Percentiles rank a stretch among this genome's conserved stretches.
Conservation (phyloP, 2,113 vertebrate genomes). For the Albula glossodonta region DNA sequence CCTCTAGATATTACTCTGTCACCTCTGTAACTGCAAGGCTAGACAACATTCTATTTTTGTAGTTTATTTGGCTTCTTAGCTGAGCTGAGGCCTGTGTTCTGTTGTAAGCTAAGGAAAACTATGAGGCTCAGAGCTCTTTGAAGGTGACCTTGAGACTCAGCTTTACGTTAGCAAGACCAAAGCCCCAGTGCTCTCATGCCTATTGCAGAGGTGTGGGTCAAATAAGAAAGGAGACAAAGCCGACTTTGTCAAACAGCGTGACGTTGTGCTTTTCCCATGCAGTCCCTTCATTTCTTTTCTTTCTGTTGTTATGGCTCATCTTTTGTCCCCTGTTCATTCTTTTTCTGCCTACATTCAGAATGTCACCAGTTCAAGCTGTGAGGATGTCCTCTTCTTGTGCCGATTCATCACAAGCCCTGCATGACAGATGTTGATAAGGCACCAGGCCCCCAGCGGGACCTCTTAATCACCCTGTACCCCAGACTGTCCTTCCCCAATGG, state of each 20-base stretch:
- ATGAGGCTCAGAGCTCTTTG: slow-evolving; percentile 8
- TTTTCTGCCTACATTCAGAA: background rate
- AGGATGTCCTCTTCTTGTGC: background rate
- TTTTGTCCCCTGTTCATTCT: background rate
- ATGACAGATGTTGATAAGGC: background rate
- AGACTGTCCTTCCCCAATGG: background rate
- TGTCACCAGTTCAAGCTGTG: background rate
- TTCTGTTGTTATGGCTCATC: background rate
- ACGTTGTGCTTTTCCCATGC: background rate
- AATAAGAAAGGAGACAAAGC: background rate
- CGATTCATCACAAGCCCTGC: background rate
- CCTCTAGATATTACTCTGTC: background rate
- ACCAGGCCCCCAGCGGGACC: background rate
- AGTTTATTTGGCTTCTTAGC: slow-evolving; percentile 13
- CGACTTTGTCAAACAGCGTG: background rate
- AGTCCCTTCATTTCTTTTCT: background rate
- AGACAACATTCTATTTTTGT: slow-evolving; percentile 21
- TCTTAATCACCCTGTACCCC: background rate
- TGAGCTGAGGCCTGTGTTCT: slow-evolving; percentile 16
- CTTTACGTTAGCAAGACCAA: slow-evolving; percentile 53
- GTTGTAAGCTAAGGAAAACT: slow-evolving; percentile 11
- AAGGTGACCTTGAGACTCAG: slow-evolving; percentile 32
- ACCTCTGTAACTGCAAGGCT: background rate
- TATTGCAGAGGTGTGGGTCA: background rate
- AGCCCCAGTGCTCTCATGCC: slow-evolving; percentile 42